These are phyloP conservation scores for Heteromormyrus szaboi DNA, from an alignment of 2,797 vertebrate genomes.

Conservation along the genomic window DNA sequence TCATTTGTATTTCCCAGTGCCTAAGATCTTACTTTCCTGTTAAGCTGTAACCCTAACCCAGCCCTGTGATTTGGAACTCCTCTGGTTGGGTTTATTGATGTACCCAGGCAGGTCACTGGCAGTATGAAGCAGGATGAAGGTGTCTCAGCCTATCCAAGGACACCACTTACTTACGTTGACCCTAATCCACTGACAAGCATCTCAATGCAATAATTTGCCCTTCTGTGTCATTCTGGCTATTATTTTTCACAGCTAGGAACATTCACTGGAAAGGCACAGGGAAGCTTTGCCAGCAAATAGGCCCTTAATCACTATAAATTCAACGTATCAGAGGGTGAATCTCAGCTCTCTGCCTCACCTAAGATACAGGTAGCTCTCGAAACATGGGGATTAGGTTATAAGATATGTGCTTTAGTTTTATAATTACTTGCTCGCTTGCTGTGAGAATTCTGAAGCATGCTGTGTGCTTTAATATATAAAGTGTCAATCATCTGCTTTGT, in stretches of 20 bases:
- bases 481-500: background rate
- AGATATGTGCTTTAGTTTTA: background rate
- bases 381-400: background rate
- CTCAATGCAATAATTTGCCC: background rate
- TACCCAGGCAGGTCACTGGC: background rate
- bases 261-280: background rate
- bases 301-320: background rate
- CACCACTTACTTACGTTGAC: background rate
- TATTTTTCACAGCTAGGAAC: background rate
- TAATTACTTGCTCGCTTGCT: background rate
- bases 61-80: background rate
- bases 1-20: background rate
- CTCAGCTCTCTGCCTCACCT: background rate
- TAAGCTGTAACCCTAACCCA: background rate
- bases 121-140: background rate
- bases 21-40: background rate
- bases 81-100: background rate
- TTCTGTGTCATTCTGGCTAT: background rate
- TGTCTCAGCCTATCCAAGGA: background rate
- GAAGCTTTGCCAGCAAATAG: background rate
- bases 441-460: constrained; percentile 5
- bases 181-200: background rate
- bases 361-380: background rate
- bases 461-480: background rate
- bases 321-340: background rate